phyloP scores from a whole-genome alignment of 2,888 invertebrate species.

The Schizaphis graminum region DNA sequence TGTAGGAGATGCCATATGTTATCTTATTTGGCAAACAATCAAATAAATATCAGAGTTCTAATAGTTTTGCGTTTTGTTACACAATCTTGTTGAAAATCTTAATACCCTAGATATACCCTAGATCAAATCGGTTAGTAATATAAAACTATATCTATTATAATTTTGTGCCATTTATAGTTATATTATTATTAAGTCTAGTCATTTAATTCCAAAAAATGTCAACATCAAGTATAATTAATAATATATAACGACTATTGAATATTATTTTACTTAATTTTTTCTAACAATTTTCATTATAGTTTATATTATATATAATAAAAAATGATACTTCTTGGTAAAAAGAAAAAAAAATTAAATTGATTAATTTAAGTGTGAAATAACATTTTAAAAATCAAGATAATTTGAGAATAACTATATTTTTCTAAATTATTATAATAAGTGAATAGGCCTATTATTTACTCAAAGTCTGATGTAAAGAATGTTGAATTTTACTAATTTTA shows the following conservation, averaged over 20 bases:
- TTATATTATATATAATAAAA: not conserved
- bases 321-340: not conserved
- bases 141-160: not conserved
- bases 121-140: not conserved
- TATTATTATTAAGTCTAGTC: constrained; percentile 40
- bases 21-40: constrained; percentile 27
- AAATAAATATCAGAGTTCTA: not conserved
- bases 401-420: not conserved
- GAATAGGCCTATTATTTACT: not conserved
- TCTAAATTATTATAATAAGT: not conserved
- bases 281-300: not conserved
- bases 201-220: constrained; percentile 24
- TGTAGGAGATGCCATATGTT: constrained; percentile 35
- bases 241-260: not conserved
- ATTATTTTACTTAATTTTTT: not conserved
- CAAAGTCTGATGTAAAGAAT: constrained; percentile 33
- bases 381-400: not conserved
- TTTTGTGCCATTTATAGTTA: constrained; percentile 46
- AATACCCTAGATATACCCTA: not conserved
- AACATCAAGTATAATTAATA: not conserved
- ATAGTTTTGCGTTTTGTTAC: not conserved
- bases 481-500: constrained; percentile 12
- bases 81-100: not conserved
- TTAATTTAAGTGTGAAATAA: not conserved
- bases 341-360: too few species aligned